Evolutionary conservation across 53 echinoderm and acorn worm species (phyloP).

Genomic region (Astropecten irregularis): DNA sequence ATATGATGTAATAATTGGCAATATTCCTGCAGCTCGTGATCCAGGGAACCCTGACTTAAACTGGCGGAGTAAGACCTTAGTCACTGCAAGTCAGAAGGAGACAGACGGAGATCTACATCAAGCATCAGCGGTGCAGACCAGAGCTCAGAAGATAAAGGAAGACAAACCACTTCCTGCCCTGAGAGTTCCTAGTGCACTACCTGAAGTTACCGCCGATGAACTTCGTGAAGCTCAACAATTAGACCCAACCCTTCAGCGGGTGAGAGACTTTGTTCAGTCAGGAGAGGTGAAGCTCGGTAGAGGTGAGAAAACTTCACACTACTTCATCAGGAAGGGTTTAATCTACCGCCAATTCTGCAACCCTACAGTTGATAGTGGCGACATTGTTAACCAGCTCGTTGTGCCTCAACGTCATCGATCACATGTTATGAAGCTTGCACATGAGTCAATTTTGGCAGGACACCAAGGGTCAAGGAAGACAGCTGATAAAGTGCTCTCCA

Average conservation of each 20-base stretch:
- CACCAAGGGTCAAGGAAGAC: no score
- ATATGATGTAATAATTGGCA: conserved; percentile 50
- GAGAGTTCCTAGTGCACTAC: background rate
- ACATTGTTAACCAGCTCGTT: conserved; percentile 5
- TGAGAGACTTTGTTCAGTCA: background rate
- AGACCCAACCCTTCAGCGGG: background rate
- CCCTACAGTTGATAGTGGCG: background rate
- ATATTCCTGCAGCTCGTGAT: conserved; percentile 21
- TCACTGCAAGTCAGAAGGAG: background rate
- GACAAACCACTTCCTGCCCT: background rate
- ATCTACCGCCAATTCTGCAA: background rate
- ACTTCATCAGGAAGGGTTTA: background rate
- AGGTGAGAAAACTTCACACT: background rate
- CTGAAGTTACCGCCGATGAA: background rate
- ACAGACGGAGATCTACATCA: background rate
- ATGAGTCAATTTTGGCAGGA: conserved; percentile 24
- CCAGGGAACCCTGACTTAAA: background rate
- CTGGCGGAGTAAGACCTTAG: background rate
- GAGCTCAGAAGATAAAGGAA: conserved; percentile 28
- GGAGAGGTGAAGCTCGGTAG: background rate
- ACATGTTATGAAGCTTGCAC: conserved; percentile 21
- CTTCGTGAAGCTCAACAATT: background rate
- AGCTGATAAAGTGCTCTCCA: no score
- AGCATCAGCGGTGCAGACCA: conserved; percentile 32
- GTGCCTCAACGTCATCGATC: background rate